Base-by-base conservation (phyloP, 2,888 invertebrate genomes). In the Bellardia bayeri region DNA sequence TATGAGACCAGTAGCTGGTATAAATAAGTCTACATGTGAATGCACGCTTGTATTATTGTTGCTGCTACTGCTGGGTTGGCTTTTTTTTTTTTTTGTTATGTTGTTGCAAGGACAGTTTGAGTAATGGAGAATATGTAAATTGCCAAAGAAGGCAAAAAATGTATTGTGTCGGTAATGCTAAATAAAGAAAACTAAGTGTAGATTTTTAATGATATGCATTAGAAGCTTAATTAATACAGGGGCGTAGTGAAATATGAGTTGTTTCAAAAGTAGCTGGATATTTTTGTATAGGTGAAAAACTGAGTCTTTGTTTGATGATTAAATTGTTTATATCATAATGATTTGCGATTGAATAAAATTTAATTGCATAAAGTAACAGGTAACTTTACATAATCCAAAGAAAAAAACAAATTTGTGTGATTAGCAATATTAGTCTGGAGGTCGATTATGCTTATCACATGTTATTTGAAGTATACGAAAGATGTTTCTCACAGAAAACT, bases 121-220 rank as follows among this genome's bases (percentile, higher is more conserved):
- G 87, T 79, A 75, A 76, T 82, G 75, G 23, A 45, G 85, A 79
- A 82, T 81, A 87, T 87, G 87, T 79, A 87, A 87, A 87, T 87
- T 87, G 64, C 42, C 42, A 63, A 87, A 87, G 54, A 61, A 51
- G 54, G 56, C 58, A 49, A 40, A n/a, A 74, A 74, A 68, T 68
- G 84, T 82, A 85, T 87, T 87, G 85, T 87, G 87, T 82, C 87
- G 87, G 87, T 87, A 87, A 87, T 87, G 85, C 87, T 87, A 85
- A 85, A 87, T 87, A 87, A 87, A 87, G 87, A 87, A 87, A 87
- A 87, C 85, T 85, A 87, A 87, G 87, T 87, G 87, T 87, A 87
- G 85, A 87, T 85, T 87, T 85, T 87, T 87, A 87, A 87, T 87
- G 87, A 87, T 85, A 87, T 87, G 87, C 87, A 87, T 87, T 87